phyloP scores from a whole-genome alignment of 2,888 invertebrate genomes.

The Dermolepida albohirtum region DNA sequence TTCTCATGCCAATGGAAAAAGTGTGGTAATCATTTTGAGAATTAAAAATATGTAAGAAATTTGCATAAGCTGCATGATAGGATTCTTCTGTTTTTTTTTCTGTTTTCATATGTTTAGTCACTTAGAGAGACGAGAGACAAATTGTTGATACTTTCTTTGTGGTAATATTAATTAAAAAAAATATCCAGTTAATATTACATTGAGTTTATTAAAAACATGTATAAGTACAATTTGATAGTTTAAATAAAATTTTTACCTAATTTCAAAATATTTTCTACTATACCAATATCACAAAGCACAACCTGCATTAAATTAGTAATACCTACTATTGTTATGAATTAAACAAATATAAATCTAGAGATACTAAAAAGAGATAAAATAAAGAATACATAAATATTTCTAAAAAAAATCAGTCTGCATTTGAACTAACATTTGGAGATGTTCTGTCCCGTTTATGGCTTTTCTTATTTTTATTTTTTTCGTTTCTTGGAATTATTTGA shows the following conservation, averaged over 20 bases:
- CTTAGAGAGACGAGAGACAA: too few relatives aligned
- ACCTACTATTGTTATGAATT: background rate
- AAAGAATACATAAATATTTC: slow-evolving; percentile 8
- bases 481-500: slow-evolving; percentile 54
- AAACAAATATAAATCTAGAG: slow-evolving; percentile 14
- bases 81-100: too few relatives aligned
- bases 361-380: slow-evolving; percentile 2
- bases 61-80: too few relatives aligned
- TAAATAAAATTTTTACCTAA: background rate
- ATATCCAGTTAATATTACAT: background rate
- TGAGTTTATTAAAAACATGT: slow-evolving; percentile 2
- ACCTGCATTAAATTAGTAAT: slow-evolving; percentile 25
- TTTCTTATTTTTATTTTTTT: slow-evolving; percentile 59
- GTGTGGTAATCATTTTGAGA: too few relatives aligned
- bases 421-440: slow-evolving; percentile 57
- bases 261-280: slow-evolving; percentile 4
- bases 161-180: slow-evolving; percentile 7
- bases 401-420: slow-evolving; percentile 49
- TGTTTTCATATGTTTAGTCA: too few relatives aligned
- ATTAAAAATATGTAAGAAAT: too few relatives aligned
- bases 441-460: slow-evolving; percentile 56
- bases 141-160: too few relatives aligned
- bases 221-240: background rate
- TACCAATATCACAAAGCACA: slow-evolving; percentile 32
- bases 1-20: too few relatives aligned